Evolutionary conservation across 2,888 invertebrate genomes (phyloP).

Genomic region (Morpho achilles): DNA sequence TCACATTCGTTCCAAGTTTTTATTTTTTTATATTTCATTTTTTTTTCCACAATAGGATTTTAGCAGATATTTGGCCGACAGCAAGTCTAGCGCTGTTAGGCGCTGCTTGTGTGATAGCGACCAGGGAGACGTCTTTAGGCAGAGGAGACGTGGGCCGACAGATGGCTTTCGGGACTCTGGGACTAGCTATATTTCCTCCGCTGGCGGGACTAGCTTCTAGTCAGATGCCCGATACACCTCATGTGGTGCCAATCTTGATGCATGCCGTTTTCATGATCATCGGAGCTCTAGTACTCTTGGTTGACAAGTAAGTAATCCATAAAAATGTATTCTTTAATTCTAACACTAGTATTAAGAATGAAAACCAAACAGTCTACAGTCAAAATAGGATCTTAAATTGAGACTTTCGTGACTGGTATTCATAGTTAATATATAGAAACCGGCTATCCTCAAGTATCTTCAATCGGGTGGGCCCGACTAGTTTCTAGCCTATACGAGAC

Average conservation of each 20-base stretch:
- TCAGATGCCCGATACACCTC: constrained; percentile 59
- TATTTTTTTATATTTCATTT: background rate
- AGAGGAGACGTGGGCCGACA: constrained; percentile 89
- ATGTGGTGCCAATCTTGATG: constrained; percentile 79
- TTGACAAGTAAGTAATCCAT: constrained; percentile 70
- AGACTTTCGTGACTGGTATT: no score
- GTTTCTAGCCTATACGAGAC: no score
- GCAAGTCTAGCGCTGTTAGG: constrained; percentile 85
- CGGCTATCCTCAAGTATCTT: no score
- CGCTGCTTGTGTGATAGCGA: constrained; percentile 89
- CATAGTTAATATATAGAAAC: no score
- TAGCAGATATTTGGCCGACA: constrained; percentile 88
- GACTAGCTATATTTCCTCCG: constrained; percentile 85
- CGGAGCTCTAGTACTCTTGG: constrained; percentile 79
- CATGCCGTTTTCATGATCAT: constrained; percentile 74
- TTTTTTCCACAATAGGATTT: constrained; percentile 56
- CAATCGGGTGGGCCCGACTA: no score
- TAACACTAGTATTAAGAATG: no score
- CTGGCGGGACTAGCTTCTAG: constrained; percentile 69
- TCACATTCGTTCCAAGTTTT: no score
- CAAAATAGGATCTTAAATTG: no score
- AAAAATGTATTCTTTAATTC: background rate
- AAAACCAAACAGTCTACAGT: no score
- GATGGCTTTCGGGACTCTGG: constrained; percentile 86
- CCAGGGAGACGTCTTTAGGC: constrained; percentile 88